phyloP scores from a whole-genome alignment of 2,113 vertebrate genomes.

The Hydrochoerus hydrochaeris region DNA sequence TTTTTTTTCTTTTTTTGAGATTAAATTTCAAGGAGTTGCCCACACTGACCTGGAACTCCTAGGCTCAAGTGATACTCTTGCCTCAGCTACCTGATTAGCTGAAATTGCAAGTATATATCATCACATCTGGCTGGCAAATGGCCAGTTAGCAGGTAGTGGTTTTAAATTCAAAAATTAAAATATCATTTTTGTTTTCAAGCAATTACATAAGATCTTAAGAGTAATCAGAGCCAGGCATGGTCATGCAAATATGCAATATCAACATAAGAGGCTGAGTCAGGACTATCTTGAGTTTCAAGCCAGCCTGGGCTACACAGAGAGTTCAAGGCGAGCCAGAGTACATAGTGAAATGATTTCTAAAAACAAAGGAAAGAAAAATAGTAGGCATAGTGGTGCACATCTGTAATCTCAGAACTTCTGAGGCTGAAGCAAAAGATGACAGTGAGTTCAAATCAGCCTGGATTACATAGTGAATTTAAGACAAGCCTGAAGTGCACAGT shows the following conservation, averaged over 20 bases:
- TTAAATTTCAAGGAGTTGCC: not conserved
- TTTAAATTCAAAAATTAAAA: not conserved
- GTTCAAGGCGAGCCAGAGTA: not conserved
- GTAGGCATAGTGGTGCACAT: not conserved
- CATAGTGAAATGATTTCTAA: not conserved
- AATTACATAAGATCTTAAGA: constrained; percentile 53
- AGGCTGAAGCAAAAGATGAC: not conserved
- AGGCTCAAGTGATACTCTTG: not conserved
- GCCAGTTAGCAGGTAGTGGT: not conserved
- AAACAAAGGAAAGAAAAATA: not conserved
- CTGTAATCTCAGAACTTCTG: not conserved
- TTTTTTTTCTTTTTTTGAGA: no score
- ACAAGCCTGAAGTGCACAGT: not conserved
- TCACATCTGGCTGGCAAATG: not conserved
- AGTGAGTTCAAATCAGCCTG: not conserved
- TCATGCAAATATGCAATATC: not conserved
- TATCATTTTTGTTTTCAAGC: constrained; percentile 23
- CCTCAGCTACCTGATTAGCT: not conserved
- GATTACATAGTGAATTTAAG: not conserved
- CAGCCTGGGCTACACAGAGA: not conserved
- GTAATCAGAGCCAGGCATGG: not conserved
- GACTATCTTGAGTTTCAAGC: not conserved
- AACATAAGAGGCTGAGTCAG: not conserved
- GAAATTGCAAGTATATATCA: not conserved
- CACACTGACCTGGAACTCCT: not conserved